A percentile compares a stretch with the other conserved stretches of the same genome.
Conservation (phyloP, 1,140 invertebrate genomes). For the Leptopilina boulardi region DNA sequence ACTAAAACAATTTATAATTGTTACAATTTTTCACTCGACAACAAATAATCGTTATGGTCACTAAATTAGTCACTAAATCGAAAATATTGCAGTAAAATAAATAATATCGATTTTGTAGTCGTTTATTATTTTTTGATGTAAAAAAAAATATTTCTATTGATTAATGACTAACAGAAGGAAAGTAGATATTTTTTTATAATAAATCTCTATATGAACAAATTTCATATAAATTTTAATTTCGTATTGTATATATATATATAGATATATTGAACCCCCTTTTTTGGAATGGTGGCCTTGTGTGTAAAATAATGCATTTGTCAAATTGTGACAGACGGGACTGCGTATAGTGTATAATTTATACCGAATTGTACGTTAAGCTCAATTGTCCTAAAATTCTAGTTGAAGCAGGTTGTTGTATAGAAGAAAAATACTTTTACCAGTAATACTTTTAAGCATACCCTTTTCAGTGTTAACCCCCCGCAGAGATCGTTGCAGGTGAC, state of each 20-base stretch:
- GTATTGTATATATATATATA: no score
- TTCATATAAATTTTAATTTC: no score
- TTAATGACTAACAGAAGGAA: no score
- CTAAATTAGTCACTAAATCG: neutral
- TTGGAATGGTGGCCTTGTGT: neutral
- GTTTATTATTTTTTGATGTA: no score
- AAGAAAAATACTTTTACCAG: neutral
- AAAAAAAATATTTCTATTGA: no score
- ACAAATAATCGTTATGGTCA: neutral
- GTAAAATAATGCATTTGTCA: neutral
- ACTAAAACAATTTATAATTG: no score
- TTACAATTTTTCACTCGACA: no score
- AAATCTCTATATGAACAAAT: no score
- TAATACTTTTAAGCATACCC: neutral
- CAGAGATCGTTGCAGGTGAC: conserved; percentile 2
- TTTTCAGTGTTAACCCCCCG: neutral
- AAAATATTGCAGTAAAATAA: no score
- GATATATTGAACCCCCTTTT: no score
- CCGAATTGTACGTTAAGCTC: neutral
- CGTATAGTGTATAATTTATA: neutral
- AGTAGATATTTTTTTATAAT: no score
- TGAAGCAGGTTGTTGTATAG: conserved; percentile 11
- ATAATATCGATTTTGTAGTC: no score
- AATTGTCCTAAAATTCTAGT: neutral
- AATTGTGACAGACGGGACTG: conserved; percentile 1